These are phyloP conservation scores for Bembecia ichneumoniformis DNA, from an alignment of 2,888 invertebrate species.

Conservation along the genomic window DNA sequence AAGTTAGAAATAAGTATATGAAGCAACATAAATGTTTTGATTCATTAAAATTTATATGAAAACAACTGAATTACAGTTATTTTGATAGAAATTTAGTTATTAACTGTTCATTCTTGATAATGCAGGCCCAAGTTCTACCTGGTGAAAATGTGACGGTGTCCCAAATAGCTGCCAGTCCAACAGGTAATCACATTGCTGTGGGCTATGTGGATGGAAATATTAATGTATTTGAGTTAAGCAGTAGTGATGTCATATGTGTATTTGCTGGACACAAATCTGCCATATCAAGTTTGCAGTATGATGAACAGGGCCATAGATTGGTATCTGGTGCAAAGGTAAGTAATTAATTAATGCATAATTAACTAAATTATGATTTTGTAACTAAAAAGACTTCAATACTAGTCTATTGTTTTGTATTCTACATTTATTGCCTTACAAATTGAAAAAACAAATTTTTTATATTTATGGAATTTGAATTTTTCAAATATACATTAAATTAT, in stretches of 20 bases:
- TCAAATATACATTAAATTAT: too few species aligned
- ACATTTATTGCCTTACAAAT: neutral
- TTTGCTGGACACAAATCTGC: slow-evolving; percentile 90
- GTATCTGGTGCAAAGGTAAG: slow-evolving; percentile 89
- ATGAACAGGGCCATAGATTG: slow-evolving; percentile 84
- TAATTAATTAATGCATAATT: neutral
- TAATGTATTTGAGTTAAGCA: slow-evolving; percentile 84
- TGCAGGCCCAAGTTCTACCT: slow-evolving; percentile 80
- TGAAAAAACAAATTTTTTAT: too few species aligned
- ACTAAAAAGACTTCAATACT: too few species aligned
- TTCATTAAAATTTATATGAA: too few species aligned
- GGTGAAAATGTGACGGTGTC: slow-evolving; percentile 89
- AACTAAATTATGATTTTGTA: neutral
- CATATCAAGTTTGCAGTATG: slow-evolving; percentile 87
- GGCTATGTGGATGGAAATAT: slow-evolving; percentile 94
- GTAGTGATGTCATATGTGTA: slow-evolving; percentile 78
- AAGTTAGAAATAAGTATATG: too few species aligned
- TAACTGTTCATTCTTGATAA: too few species aligned
- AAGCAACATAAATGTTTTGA: too few species aligned
- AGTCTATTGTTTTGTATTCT: too few species aligned
- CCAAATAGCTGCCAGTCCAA: slow-evolving; percentile 80
- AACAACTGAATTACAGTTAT: too few species aligned
- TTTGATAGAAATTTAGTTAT: too few species aligned
- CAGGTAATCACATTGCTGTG: slow-evolving; percentile 85
- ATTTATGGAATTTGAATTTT: too few species aligned